Conservation (phyloP, 92 coral and sea anemone genomes). For the Scolanthus callimorphus region DNA sequence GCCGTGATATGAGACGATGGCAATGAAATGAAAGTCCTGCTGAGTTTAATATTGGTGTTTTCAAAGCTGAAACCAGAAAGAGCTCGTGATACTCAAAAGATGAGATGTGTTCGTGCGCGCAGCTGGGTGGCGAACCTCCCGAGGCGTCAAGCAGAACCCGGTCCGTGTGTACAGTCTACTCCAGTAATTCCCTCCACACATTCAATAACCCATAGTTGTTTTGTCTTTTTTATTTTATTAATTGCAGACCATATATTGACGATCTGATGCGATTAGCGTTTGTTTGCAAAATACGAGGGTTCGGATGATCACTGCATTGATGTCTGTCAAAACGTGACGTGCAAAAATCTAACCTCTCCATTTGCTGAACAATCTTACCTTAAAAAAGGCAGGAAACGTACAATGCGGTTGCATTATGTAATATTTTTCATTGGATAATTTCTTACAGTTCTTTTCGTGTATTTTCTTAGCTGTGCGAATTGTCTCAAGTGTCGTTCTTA, state of each 20-base stretch:
- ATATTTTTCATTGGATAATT: not conserved
- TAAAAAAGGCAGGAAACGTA: not conserved
- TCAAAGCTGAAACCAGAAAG: constrained; percentile 14
- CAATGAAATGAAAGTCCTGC: constrained; percentile 15
- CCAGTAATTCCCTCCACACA: not conserved
- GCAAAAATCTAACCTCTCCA: too few relatives aligned
- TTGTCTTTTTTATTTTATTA: too few relatives aligned
- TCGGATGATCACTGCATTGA: not conserved
- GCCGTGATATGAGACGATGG: constrained; percentile 16
- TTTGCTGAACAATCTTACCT: not conserved
- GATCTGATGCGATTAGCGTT: constrained; percentile 26
- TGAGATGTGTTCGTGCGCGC: not conserved
- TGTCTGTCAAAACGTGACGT: not conserved
- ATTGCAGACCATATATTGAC: constrained; percentile 11
- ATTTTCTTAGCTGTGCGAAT: not conserved
- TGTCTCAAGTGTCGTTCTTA: constrained; percentile 14
- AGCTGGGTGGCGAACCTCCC: not conserved
- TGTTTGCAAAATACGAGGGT: constrained; percentile 3
- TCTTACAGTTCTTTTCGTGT: too few relatives aligned
- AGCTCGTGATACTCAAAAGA: not conserved
- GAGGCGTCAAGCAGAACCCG: not conserved
- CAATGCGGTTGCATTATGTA: not conserved
- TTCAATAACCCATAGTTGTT: not conserved
- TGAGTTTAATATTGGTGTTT: constrained; percentile 37
- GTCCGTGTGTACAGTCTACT: not conserved